Evolutionary conservation across 2,113 vertebrate species (phyloP).

Genomic region (Ophiodon elongatus): DNA sequence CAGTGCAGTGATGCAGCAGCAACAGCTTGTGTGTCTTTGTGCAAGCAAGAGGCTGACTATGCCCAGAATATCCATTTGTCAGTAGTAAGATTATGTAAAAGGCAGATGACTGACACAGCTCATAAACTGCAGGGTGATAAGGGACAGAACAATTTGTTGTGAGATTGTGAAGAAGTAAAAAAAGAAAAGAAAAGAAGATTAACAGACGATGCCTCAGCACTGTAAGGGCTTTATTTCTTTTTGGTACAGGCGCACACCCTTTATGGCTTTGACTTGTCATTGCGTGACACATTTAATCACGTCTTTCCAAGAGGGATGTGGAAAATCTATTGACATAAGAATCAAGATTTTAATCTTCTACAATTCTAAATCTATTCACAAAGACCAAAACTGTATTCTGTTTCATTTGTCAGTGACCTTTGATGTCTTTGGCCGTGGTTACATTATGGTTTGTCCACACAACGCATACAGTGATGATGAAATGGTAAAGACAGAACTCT

Average conservation of each 20-base stretch:
- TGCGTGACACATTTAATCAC: slow-evolving; percentile 11
- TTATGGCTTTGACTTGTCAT: slow-evolving; percentile 25
- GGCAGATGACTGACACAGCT: slow-evolving; percentile 34
- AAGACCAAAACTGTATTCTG: neutral
- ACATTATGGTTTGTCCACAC: neutral
- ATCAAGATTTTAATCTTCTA: neutral
- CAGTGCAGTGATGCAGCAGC: slow-evolving; percentile 51
- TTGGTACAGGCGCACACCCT: neutral
- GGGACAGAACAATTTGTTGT: neutral
- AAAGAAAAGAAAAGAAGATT: neutral
- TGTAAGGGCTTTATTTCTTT: slow-evolving; percentile 11
- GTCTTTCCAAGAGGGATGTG: neutral
- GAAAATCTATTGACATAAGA: neutral
- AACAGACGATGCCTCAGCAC: slow-evolving; percentile 11
- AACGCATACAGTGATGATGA: neutral
- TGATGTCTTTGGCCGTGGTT: neutral
- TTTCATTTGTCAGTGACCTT: neutral
- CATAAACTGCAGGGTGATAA: neutral
- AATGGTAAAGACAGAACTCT: neutral
- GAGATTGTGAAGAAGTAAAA: slow-evolving; percentile 5
- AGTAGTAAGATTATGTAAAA: slow-evolving; percentile 23
- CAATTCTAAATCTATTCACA: neutral
- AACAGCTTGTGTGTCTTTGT: slow-evolving; percentile 26
- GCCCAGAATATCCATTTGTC: slow-evolving; percentile 39
- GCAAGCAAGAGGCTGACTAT: slow-evolving; percentile 11